Conservation (phyloP, 2,888 invertebrate genomes). For the Polietes domitor region DNA sequence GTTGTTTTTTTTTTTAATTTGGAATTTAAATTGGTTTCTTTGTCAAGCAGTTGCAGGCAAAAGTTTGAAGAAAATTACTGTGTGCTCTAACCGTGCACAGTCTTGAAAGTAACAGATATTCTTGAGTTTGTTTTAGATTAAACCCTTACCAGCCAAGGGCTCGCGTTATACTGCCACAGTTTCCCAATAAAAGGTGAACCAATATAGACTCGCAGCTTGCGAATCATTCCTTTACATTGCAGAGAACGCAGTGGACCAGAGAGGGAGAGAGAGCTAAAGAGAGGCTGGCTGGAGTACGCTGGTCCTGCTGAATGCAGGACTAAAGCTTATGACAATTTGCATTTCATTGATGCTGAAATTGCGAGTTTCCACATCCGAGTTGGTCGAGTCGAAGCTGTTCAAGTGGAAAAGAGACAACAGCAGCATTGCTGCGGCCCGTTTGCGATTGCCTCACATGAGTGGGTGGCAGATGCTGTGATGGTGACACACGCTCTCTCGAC, state of each 20-base stretch:
- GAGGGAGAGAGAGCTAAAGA: not conserved
- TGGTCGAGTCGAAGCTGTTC: not conserved
- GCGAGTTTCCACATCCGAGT: not conserved
- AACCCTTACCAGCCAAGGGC: constrained; percentile 81
- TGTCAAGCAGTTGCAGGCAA: not conserved
- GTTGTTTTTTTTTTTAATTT: not conserved
- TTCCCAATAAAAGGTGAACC: constrained; percentile 77
- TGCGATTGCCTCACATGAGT: constrained; percentile 26
- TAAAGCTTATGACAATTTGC: constrained; percentile 42
- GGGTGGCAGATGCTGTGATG: constrained; percentile 61
- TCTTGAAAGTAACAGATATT: constrained; percentile 25
- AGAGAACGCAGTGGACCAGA: constrained; percentile 61
- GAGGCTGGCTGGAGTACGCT: not conserved
- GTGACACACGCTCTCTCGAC: constrained; percentile 19
- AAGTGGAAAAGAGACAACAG: constrained; percentile 53
- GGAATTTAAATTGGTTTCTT: not conserved
- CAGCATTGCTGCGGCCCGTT: constrained; percentile 22
- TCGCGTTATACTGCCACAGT: constrained; percentile 81
- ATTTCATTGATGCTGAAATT: constrained; percentile 51
- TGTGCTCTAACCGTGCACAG: constrained; percentile 55
- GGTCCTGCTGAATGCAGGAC: constrained; percentile 61
- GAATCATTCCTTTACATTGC: constrained; percentile 64
- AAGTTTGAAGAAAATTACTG: constrained; percentile 22
- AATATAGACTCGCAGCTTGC: constrained; percentile 72
- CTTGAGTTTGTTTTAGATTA: constrained; percentile 46